Evolutionary conservation across 1,140 invertebrate genomes (phyloP), one percentile per base, ranked within the genome.

Genomic region (Danaus plexippus): DNA sequence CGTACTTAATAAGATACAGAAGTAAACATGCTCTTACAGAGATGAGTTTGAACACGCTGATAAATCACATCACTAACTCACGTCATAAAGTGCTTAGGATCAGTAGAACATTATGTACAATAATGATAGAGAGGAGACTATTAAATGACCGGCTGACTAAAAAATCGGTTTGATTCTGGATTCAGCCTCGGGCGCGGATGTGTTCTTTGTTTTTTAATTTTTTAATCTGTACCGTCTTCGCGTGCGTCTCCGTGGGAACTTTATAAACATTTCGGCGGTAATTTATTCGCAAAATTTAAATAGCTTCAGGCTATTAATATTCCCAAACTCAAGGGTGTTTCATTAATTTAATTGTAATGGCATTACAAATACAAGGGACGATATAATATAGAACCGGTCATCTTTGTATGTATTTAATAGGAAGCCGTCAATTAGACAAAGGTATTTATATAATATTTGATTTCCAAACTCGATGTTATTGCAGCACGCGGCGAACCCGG

Each of bases 171-270:
- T 71, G 67, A 71, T 71, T 75, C 66, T 53, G 49, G 66, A 66
- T 72, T 63, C 53, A 56, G 80, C 80, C 74, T 46, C 66, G 62
- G 78, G 82, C 82, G 61, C 78, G 79, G 77, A 83, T 81, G 72
- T 66, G 52, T 50, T 11, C 56, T 13, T 52, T 63, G 56, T 45
- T 63, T 48, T 57, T 70, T 67, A 7, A 3, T 32, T 64, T 64
- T 67, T 63, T 58, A 62, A 61, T 58, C 59, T 61, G 67, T 59
- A 67, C 59, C 66, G 66, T 41, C 47, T 69, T 68, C 75, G 80
- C 69, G 71, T 57, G 47, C 57, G 67, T 62, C 65, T 69, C 66
- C 80, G 82, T 85, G 82, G 77, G 82, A 85, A 85, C 73, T 57
- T 76, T 67, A 72, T 73, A 15, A 15, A 15, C 15, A 15, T 75